Evolutionary conservation across 2,888 invertebrate genomes (phyloP).

Genomic region (Tenthredo distinguenda): DNA sequence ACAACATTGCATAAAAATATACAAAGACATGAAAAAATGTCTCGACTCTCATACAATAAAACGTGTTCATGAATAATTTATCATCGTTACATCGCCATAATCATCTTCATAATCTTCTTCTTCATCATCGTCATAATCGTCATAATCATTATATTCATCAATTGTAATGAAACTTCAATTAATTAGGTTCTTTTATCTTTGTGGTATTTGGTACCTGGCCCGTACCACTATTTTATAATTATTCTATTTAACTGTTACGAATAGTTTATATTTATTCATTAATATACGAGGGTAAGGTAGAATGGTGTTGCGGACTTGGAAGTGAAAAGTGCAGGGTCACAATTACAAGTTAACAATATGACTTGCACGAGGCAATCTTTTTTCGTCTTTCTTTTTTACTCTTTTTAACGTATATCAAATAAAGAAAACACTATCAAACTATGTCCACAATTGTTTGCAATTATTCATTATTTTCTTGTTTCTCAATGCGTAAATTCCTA

Average conservation of each 20-base stretch:
- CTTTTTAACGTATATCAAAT: background rate
- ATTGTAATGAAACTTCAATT: slow-evolving; percentile 63
- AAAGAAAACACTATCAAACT: background rate
- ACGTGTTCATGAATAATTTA: slow-evolving; percentile 74
- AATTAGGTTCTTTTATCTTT: slow-evolving; percentile 60
- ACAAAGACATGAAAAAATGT: slow-evolving; percentile 78
- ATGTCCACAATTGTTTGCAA: background rate
- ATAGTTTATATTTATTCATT: slow-evolving; percentile 55
- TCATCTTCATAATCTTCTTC: slow-evolving; percentile 59
- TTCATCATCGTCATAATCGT: slow-evolving; percentile 56
- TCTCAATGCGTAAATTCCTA: background rate
- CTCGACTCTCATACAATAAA: slow-evolving; percentile 77
- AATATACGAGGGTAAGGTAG: slow-evolving; percentile 54
- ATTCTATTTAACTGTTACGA: slow-evolving; percentile 60
- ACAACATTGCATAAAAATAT: slow-evolving; percentile 79
- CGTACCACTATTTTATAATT: slow-evolving; percentile 61
- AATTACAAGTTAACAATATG: slow-evolving; percentile 29
- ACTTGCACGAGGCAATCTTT: background rate
- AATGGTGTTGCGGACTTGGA: slow-evolving; percentile 43
- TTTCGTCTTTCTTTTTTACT: background rate
- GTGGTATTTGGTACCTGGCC: slow-evolving; percentile 60
- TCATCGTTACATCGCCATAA: slow-evolving; percentile 62
- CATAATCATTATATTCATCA: slow-evolving; percentile 36
- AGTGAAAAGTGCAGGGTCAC: slow-evolving; percentile 48
- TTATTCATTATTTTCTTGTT: background rate